phyloP scores from a whole-genome alignment of 2,797 vertebrate species.

The Gouania willdenowi region DNA sequence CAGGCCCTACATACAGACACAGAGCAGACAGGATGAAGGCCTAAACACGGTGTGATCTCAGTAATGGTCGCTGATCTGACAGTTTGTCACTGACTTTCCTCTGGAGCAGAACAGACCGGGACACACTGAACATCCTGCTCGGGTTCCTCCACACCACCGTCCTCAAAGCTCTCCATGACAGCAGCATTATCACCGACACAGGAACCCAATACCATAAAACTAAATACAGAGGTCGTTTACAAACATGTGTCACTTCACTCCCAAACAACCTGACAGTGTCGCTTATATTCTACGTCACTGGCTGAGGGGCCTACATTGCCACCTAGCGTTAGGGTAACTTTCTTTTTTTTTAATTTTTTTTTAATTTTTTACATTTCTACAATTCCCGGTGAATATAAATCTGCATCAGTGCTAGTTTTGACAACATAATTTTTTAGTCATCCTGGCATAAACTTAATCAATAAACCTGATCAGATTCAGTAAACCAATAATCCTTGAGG shows the following conservation, averaged over 20 bases:
- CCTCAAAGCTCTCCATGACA: conserved; percentile 44
- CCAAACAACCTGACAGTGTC: conserved; percentile 13
- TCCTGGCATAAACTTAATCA: too few relatives aligned
- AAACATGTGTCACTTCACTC: conserved; percentile 7
- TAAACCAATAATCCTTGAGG: too few relatives aligned
- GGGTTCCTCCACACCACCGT: conserved; percentile 21
- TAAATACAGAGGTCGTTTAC: conserved; percentile 27
- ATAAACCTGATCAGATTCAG: too few relatives aligned
- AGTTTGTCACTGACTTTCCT: conserved; percentile 66
- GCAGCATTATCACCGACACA: conserved; percentile 53
- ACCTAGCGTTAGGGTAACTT: too few relatives aligned
- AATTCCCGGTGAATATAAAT: too few relatives aligned
- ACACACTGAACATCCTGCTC: conserved; percentile 58
- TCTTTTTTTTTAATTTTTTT: too few relatives aligned
- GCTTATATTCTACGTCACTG: conserved; percentile 42
- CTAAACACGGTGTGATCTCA: background rate
- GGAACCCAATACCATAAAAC: background rate
- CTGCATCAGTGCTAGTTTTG: too few relatives aligned
- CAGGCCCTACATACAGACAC: conserved; percentile 77
- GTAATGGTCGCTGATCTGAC: background rate
- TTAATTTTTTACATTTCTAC: too few relatives aligned
- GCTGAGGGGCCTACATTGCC: conserved; percentile 14
- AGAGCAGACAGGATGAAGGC: background rate
- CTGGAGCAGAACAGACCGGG: conserved; percentile 39
- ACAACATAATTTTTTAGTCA: too few relatives aligned